These are phyloP conservation scores for Atherinosoma microstoma DNA, from an alignment of 2,797 vertebrate genomes.

Conservation along the genomic window DNA sequence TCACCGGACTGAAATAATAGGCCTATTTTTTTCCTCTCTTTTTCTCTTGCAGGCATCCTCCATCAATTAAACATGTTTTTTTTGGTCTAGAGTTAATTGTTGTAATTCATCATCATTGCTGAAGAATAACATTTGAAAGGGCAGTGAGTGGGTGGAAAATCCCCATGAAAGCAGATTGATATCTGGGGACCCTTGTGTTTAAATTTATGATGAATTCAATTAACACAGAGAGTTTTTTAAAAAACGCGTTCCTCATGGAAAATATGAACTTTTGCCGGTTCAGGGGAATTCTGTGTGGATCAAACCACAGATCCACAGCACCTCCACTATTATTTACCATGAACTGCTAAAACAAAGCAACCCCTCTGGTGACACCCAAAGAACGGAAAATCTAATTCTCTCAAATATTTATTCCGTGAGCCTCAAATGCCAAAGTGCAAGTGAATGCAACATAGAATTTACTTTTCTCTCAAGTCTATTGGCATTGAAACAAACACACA, in stretches of 20 bases:
- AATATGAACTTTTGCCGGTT: not conserved
- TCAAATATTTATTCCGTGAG: no score
- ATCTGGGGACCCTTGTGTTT: not conserved
- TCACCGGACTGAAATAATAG: constrained; percentile 32
- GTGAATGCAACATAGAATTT: no score
- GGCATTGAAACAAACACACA: no score
- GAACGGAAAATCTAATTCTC: no score
- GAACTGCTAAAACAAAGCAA: not conserved
- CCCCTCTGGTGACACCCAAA: no score
- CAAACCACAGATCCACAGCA: not conserved
- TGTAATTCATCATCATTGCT: constrained; percentile 90
- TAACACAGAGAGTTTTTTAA: not conserved
- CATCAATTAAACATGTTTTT: constrained; percentile 87
- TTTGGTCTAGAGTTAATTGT: constrained; percentile 87
- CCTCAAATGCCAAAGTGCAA: no score
- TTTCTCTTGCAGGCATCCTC: constrained; percentile 74
- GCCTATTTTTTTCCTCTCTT: constrained; percentile 58
- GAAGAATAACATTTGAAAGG: constrained; percentile 79
- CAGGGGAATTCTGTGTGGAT: no score
- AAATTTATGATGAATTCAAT: constrained; percentile 7
- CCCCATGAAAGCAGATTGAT: constrained; percentile 22
- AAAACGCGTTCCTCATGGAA: not conserved
- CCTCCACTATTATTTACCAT: not conserved
- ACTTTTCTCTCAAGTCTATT: no score
- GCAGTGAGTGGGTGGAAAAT: constrained; percentile 42